Evolutionary conservation across 2,113 vertebrate species (phyloP), one percentile per base, ranked within the genome.

Genomic region (Menura novaehollandiae): DNA sequence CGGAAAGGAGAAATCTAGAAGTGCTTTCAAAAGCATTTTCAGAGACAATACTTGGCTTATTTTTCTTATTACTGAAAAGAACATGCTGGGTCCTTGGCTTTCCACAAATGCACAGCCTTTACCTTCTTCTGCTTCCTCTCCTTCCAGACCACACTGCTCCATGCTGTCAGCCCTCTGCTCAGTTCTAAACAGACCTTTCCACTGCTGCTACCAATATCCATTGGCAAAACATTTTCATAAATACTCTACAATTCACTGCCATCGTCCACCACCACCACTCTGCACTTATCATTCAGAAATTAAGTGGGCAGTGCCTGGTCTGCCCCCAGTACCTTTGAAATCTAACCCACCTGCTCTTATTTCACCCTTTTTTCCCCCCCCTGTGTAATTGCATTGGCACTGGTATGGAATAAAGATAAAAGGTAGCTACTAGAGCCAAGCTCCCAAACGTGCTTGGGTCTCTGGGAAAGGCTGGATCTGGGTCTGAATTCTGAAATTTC

Each of bases 341-440:
- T 68, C 32, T 73, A 85, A 93, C 33, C 20, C n/a, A 82, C 83
- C 83, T 93, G 87, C 78, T 96, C 56, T 53, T 71, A 92, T 96
- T 59, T 95, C 81, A 69, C 56, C 17, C 46, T 74, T 78, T 64
- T 32, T 74, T 19, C 5, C 2, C 1, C 5, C 6, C 5, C 37
- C 82, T 41, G 18, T 68, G 19, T 55, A 59, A 93, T 52, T 92
- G 18, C 49, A 91, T 13, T 51, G 21, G n/a, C 56, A 58, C 24
- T 41, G 28, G 4, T 9, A 17, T 46, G 91, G 89, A 93, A 96
- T 83, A 71, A 68, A 96, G 86, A 94, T 63, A 91, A 39, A 96
- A 97, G 60, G 71, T 78, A 78, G 53, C 53, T 46, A 67, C 76
- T 15, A 26, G 15, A 85, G 83, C 35, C 33, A 56, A 87, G 23